Conservation (phyloP, 2,113 vertebrate species). For the Chaenocephalus aceratus region DNA sequence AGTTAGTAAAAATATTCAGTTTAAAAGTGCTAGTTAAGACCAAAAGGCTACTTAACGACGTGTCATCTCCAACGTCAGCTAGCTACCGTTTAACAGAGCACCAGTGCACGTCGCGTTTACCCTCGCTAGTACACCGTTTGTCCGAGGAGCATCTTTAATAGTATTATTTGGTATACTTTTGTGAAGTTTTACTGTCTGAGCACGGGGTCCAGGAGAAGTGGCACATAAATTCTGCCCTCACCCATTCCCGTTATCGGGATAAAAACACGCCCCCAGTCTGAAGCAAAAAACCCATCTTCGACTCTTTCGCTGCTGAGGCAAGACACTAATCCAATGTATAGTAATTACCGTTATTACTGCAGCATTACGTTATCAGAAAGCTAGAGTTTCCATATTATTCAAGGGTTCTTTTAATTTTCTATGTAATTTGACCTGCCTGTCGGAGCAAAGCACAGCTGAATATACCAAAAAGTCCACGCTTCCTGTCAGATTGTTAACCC, state of each 20-base stretch:
- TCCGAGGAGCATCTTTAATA: neutral
- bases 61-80: constrained; percentile 19
- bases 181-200: neutral
- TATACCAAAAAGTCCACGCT: neutral
- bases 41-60: neutral
- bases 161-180: neutral
- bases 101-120: neutral
- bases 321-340: neutral
- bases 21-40: neutral
- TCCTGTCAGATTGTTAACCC: neutral
- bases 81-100: neutral
- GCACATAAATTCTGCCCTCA: neutral
- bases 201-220: neutral
- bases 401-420: neutral
- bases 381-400: neutral
- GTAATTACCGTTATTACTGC: constrained; percentile 20
- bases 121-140: neutral
- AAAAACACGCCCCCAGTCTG: constrained; percentile 70
- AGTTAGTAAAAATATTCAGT: no score
- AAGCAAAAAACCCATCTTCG: constrained; percentile 26
- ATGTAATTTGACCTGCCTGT: neutral
- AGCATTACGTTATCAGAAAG: neutral
- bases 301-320: constrained; percentile 50
- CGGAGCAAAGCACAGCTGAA: neutral
- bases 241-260: constrained; percentile 63